Evolutionary conservation across 2,113 vertebrate species (phyloP).

Genomic region (Colossoma macropomum): DNA sequence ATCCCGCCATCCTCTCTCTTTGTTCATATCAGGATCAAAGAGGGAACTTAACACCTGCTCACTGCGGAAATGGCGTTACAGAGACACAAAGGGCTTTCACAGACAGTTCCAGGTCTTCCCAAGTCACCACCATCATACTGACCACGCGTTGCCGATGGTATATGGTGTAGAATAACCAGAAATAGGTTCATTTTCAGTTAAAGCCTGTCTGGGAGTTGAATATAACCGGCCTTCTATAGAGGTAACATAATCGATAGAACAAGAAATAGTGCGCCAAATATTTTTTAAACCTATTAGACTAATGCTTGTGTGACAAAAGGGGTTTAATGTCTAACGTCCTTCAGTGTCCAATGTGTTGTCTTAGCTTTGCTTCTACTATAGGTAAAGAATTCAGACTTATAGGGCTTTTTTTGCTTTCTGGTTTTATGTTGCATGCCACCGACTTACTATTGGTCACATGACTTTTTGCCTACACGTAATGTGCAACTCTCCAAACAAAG

Average conservation of each 20-base stretch:
- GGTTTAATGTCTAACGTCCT: background rate
- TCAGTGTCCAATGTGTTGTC: background rate
- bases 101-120: slow-evolving; percentile 32
- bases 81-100: background rate
- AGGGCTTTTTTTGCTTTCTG: too few relatives aligned
- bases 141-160: background rate
- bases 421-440: background rate
- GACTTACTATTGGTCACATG: background rate
- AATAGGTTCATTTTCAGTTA: background rate
- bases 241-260: background rate
- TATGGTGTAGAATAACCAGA: background rate
- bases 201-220: too few relatives aligned
- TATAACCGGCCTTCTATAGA: background rate
- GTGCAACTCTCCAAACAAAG: background rate
- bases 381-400: background rate
- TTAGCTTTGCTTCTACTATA: background rate
- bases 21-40: slow-evolving; percentile 80
- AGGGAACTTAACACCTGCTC: slow-evolving; percentile 52
- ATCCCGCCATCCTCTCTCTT: slow-evolving; percentile 91
- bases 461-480: background rate
- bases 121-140: background rate
- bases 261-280: slow-evolving; percentile 11
- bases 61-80: background rate
- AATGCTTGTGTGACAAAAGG: background rate
- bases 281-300: background rate